Base-by-base conservation (phyloP, 64 coral and sea anemone genomes). In the Montipora efflorescens region DNA sequence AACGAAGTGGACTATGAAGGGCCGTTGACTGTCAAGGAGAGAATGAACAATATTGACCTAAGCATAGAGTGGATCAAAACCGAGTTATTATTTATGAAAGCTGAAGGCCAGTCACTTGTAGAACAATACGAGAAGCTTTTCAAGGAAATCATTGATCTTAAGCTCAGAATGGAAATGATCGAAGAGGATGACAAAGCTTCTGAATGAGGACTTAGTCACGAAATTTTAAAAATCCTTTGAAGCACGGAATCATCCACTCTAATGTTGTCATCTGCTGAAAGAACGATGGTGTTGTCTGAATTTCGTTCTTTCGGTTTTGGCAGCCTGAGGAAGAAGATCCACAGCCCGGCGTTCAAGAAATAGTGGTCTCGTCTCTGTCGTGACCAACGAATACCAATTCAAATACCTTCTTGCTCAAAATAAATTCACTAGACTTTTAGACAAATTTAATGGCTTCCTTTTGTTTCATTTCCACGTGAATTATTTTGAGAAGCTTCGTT, bases 101-200 rank as follows among this genome's bases (percentile, higher is more conserved):
- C 43, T 51, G 43, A 71, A 86, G 12, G 67, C 68, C 48, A 68
- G 13, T 48, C 66, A 16, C 46, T 86, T 8, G 71, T 9, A 46
- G 3, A 86, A 70, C 82, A 86, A 70, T 86, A 69, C 10, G 82
- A 86, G 49, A 15, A 86, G 62, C 82, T 86, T 71, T 86, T 86
- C 25, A 47, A 11, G 45, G 66, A 86, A 69, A 67, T 86, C 18
- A 86, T 86, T 44, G 82, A 86, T 18, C 68, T 86, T 21, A 86
- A 86, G 12, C 62, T 86, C 6, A 47, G 18, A 48, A 69, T 50
- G 46, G n/a, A 86, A 22, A 86, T 86, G 82, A 59, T 5, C 47
- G 66, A 49, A 49, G 82, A 71, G 45, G 82, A 86, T 6, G 53
- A 14, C 14, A 3, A 64, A 20, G 59, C 36, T 68, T 68, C 36